Base-by-base conservation (phyloP, 1,140 invertebrate genomes). In the Chelonus insularis region DNA sequence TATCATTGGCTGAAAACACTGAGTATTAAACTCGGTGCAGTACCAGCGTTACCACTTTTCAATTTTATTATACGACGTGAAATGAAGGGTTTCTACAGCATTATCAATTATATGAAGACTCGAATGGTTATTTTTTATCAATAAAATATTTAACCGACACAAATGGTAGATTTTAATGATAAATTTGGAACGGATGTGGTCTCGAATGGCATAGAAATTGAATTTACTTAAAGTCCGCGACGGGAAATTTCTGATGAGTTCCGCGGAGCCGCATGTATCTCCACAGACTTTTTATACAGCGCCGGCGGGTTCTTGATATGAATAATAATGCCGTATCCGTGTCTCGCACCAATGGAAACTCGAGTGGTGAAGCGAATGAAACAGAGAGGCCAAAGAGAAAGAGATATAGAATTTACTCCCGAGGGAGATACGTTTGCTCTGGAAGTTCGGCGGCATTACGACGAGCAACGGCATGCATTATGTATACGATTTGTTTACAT, bases 401-500 rank as follows among this genome's bases (percentile, higher is more conserved):
- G 45, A 48, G 18, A 43, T 43, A 39, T 39, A 39, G 11, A 39
- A 39, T 39, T 39, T 39, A 39, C 37, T 39, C 4, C 11, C 45
- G 11, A 18, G 25, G 25, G 47, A 25, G 16, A 52, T 52, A 52
- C 23, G 48, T 52, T 60, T 61, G 51, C 29, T 50, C 45, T 59
- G 34, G 11, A 61, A 61, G 59, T 61, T 61, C 16, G 51, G 59
- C 51, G 51, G 59, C 51, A 47, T 48, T 61, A 61, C 41, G 11
- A 45, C 18, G 47, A 54, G 39, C 37, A 48, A 61, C 50, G 48
- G 36, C 29, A 62, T 62, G 36, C 45, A 62, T 62, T 57, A 62
- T 62, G 60, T 62, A 62, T 62, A 43, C 54, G 54, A 57, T 57
- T 62, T 57, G 60, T 57, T 62, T 62, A 57, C 54, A 62, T 62